Evolutionary conservation across 1,140 invertebrate species (phyloP).

Genomic region (Arctopsyche grandis): DNA sequence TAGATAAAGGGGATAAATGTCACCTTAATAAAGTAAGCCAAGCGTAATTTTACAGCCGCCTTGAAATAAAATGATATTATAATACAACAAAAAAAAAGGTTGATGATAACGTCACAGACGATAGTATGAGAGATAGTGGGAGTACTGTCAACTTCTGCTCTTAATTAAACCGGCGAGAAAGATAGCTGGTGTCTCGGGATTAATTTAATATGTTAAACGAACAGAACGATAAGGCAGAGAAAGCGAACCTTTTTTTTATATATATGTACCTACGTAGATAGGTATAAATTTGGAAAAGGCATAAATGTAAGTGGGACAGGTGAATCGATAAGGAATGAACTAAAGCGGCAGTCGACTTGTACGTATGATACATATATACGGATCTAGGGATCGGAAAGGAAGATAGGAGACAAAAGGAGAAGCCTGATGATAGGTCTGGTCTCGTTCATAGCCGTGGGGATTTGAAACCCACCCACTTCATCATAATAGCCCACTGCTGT

Average conservation of each 20-base stretch:
- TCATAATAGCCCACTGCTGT: slow-evolving; percentile 29
- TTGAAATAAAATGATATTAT: slow-evolving; percentile 18
- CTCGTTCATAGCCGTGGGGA: neutral
- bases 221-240: neutral
- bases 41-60: slow-evolving; percentile 28
- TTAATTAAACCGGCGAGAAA: slow-evolving; percentile 7
- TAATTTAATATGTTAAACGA: slow-evolving; percentile 28
- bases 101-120: neutral
- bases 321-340: neutral
- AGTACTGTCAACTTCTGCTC: slow-evolving; percentile 19
- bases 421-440: neutral
- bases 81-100: slow-evolving; percentile 34
- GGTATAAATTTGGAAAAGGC: no score
- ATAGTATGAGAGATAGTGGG: slow-evolving; percentile 22
- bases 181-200: neutral
- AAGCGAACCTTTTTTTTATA: neutral
- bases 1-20: slow-evolving; percentile 47
- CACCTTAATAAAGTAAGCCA: slow-evolving; percentile 41
- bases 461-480: neutral
- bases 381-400: neutral
- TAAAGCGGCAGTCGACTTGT: neutral
- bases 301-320: neutral
- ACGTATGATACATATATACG: neutral
- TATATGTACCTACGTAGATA: no score
- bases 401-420: neutral